Conservation (phyloP, 2,797 vertebrate genomes). For the Poecilia velifera region DNA sequence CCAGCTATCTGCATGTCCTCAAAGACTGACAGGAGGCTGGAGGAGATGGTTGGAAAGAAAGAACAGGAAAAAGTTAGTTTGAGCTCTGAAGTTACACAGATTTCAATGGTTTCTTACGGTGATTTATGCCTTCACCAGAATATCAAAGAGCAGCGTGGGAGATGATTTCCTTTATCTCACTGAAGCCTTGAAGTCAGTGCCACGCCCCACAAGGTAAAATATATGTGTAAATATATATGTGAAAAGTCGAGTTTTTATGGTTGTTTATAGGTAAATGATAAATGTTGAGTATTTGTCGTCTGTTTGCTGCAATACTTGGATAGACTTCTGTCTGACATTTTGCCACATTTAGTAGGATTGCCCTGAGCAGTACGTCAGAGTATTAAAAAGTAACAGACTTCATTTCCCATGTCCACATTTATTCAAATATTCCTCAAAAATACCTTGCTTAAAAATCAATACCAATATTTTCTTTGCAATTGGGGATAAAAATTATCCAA, state of each 20-base stretch:
- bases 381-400: background rate
- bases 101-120: background rate
- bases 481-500: background rate
- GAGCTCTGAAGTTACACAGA: conserved; percentile 30
- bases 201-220: too few relatives aligned
- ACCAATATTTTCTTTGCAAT: background rate
- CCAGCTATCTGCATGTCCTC: conserved; percentile 55
- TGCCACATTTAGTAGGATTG: background rate
- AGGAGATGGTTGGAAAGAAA: conserved; percentile 15
- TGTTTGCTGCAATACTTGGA: background rate
- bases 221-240: too few relatives aligned
- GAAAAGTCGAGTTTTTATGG: too few relatives aligned
- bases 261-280: too few relatives aligned
- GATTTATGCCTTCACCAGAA: conserved; percentile 1
- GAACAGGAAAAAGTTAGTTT: conserved; percentile 4
- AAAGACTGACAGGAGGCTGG: conserved; percentile 44
- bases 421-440: background rate
- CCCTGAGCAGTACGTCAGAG: background rate
- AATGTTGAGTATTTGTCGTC: background rate
- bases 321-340: background rate
- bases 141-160: background rate
- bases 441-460: background rate
- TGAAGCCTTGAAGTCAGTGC: background rate
- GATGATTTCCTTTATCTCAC: background rate
- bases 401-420: background rate